Conservation (phyloP, 1,140 invertebrate species). For the Drosophila suzukii region DNA sequence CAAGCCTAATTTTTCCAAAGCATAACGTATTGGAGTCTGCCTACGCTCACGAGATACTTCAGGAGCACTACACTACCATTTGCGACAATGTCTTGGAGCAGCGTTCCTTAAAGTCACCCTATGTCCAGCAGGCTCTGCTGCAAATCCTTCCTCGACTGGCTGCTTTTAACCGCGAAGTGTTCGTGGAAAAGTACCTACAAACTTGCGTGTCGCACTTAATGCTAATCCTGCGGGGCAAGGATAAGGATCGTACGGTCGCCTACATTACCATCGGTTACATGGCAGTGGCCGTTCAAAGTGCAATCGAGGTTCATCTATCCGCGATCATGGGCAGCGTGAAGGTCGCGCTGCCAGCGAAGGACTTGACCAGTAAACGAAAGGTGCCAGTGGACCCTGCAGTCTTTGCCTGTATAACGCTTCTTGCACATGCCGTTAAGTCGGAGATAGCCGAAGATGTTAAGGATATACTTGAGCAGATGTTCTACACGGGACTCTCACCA, state of each 20-base stretch:
- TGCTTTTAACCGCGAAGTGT: conserved; percentile 94
- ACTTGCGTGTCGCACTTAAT: conserved; percentile 92
- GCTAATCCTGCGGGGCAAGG: conserved; percentile 89
- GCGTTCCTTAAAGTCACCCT: conserved; percentile 89
- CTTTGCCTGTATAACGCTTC: conserved; percentile 97
- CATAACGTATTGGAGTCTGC: conserved; percentile 91
- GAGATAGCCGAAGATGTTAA: conserved; percentile 91
- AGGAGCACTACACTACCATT: conserved; percentile 93
- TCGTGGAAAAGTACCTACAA: conserved; percentile 91
- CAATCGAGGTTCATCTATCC: conserved; percentile 92
- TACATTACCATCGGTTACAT: conserved; percentile 96
- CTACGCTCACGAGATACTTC: conserved; percentile 93
- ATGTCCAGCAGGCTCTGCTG: conserved; percentile 95
- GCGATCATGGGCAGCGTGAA: conserved; percentile 95
- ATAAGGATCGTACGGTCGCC: conserved; percentile 93
- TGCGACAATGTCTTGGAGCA: conserved; percentile 92
- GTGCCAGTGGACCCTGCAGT: conserved; percentile 93
- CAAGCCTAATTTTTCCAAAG: conserved; percentile 17
- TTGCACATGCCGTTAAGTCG: conserved; percentile 93
- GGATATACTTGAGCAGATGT: conserved; percentile 95
- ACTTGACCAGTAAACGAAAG: conserved; percentile 90
- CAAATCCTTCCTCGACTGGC: conserved; percentile 96
- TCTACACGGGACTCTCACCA: conserved; percentile 95
- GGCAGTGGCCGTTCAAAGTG: conserved; percentile 94
- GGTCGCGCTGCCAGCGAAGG: conserved; percentile 91